Evolutionary conservation across 2,797 vertebrate species (phyloP).

Genomic region (Gallinago nigripennis): DNA sequence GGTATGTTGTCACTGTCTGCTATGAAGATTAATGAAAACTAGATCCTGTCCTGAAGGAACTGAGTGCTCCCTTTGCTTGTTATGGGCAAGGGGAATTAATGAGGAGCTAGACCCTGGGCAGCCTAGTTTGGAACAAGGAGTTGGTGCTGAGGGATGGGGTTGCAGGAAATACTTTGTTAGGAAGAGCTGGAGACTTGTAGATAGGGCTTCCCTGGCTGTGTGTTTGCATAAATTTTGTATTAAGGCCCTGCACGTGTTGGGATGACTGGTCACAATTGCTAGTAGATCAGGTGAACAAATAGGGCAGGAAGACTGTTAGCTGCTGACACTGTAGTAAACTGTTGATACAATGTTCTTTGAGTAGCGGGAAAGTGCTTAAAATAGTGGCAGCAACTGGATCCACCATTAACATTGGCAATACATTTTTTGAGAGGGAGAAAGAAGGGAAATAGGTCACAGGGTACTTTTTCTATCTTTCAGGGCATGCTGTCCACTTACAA

Average conservation of each 20-base stretch:
- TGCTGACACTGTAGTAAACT: background rate
- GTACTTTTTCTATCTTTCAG: background rate
- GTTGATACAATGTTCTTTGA: background rate
- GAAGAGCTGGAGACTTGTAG: background rate
- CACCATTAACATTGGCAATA: background rate
- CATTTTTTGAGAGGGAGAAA: background rate
- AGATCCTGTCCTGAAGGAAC: background rate
- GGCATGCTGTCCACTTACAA: background rate
- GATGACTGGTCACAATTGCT: background rate
- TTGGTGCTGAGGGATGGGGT: background rate
- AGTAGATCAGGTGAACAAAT: background rate
- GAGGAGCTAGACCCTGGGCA: background rate
- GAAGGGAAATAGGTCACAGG: background rate
- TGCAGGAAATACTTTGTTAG: background rate
- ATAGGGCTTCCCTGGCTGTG: background rate
- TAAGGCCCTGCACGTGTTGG: background rate
- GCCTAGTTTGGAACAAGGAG: background rate
- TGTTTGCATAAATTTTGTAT: background rate
- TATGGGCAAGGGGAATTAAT: slow-evolving; percentile 11
- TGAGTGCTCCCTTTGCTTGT: background rate
- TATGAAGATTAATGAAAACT: slow-evolving; percentile 42
- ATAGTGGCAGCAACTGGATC: background rate
- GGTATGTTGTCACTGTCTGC: slow-evolving; percentile 42
- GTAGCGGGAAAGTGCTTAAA: background rate
- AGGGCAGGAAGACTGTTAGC: background rate